Base-by-base conservation (phyloP, 1,140 invertebrate species). In the Drosophila albomicans region DNA sequence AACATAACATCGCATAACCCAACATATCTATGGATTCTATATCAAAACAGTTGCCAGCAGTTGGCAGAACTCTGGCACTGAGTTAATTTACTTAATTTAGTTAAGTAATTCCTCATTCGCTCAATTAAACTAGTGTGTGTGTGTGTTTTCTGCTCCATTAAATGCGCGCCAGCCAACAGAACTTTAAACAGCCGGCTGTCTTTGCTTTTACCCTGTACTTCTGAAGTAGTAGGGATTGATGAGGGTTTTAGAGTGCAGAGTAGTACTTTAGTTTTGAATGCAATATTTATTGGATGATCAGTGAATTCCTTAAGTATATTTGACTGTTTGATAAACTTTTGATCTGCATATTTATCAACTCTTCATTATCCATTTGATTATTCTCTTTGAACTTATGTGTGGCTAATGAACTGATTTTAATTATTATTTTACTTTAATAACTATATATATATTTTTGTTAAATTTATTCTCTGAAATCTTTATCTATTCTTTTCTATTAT, bases 91-190 rank as follows among this genome's bases (percentile, higher is more conserved):
- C 54, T 57, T 57, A 57, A 57, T 20, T 41, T 25, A 57, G 13
- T 57, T 43, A 43, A 57, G 16, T 25, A 57, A 57, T 43, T 57
- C 15, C 15, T 41, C 15, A 57, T 41, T 41, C 30, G 54, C 54
- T 57, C 54, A 41, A 57, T 57, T 57, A 57, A 41, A 25, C 4
- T 57, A 13, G 16, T 49, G 49, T 30, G 25, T 51, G 25, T 51
- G 51, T 57, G 16, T 41, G 32, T 57, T n/a, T 43, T 57, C 15
- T 57, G 54, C 32, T 25, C 16, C 54, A 57, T 57, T 57, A 57
- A 41, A 5, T 41, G 15, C 54, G 13, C 15, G 13, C 1, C 30
- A 38, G 5, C 5, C 30, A 38, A 5, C 32, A 45, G 20, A 45
- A 59, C 38, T 38, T 45, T 7, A 45, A 35, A 5, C 16, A 28